A percentile compares a stretch with the other conserved stretches of the same genome.
Conservation (phyloP, 1,140 invertebrate genomes). For the Cotesia vestalis region DNA sequence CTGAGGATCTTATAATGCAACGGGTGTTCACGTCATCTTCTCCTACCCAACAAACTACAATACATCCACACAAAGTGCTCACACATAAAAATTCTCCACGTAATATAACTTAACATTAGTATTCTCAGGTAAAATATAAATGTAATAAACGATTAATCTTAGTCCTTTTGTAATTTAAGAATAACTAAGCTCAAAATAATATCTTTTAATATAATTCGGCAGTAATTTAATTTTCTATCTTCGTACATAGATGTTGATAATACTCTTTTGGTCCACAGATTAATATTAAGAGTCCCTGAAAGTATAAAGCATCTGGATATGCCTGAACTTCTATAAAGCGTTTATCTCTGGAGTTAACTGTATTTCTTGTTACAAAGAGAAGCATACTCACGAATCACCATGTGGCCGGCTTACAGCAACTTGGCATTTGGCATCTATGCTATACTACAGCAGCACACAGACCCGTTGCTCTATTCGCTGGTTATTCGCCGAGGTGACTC, state of each 20-base stretch:
- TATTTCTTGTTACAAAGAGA: constrained; percentile 19
- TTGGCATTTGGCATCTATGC: constrained; percentile 48
- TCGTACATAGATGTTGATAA: too few species aligned
- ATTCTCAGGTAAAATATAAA: constrained; percentile 12
- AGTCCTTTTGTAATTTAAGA: constrained; percentile 12
- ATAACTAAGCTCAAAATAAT: neutral
- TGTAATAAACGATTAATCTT: constrained; percentile 27
- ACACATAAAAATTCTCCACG: constrained; percentile 1
- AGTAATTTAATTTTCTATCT: too few species aligned
- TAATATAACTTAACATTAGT: neutral
- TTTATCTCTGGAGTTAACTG: constrained; percentile 7
- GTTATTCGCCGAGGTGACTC: constrained; percentile 53
- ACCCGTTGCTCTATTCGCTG: constrained; percentile 51
- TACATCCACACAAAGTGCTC: neutral
- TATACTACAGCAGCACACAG: too few species aligned
- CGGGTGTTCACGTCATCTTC: constrained; percentile 46
- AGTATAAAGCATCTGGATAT: neutral
- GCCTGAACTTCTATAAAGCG: neutral
- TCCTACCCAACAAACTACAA: constrained; percentile 6
- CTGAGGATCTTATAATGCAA: constrained; percentile 43
- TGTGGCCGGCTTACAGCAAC: constrained; percentile 9
- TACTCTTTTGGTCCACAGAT: neutral
- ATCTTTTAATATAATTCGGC: too few species aligned
- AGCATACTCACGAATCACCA: constrained; percentile 22
- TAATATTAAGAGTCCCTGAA: neutral